Evolutionary conservation across 2,888 invertebrate genomes (phyloP).

Genomic region (Sinhomidia bicolor): DNA sequence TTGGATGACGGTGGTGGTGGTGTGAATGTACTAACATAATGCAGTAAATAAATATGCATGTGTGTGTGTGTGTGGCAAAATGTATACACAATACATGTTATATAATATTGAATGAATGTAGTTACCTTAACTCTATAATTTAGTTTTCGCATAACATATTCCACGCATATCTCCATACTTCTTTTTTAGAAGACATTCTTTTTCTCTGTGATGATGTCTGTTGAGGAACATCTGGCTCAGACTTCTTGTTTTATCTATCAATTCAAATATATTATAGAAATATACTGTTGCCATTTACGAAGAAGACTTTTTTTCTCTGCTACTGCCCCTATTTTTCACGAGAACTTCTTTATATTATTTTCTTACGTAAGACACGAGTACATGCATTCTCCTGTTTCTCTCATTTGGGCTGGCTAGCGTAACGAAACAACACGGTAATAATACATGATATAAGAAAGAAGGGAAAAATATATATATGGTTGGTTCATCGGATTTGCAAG

Average conservation of each 20-base stretch:
- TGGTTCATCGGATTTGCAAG: constrained; percentile 38
- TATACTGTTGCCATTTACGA: neutral
- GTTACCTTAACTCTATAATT: constrained; percentile 18
- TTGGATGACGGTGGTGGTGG: too few species aligned
- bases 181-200: neutral
- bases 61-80: constrained; percentile 35
- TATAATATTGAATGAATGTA: neutral
- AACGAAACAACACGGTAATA: neutral
- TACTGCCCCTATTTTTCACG: neutral
- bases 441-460: too few species aligned
- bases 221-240: constrained; percentile 52
- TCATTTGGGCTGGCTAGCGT: constrained; percentile 12
- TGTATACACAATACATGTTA: neutral
- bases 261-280: neutral
- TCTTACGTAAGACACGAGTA: neutral
- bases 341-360: neutral
- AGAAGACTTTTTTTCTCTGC: constrained; percentile 2
- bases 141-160: neutral
- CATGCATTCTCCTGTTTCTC: too few species aligned
- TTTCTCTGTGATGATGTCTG: constrained; percentile 13
- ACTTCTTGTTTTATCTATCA: constrained; percentile 45
- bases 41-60: constrained; percentile 40
- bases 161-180: neutral
- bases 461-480: neutral
- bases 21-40: constrained; percentile 5